Base-by-base conservation (phyloP, 1,140 invertebrate genomes). In the Zeugodacus cucurbitae region DNA sequence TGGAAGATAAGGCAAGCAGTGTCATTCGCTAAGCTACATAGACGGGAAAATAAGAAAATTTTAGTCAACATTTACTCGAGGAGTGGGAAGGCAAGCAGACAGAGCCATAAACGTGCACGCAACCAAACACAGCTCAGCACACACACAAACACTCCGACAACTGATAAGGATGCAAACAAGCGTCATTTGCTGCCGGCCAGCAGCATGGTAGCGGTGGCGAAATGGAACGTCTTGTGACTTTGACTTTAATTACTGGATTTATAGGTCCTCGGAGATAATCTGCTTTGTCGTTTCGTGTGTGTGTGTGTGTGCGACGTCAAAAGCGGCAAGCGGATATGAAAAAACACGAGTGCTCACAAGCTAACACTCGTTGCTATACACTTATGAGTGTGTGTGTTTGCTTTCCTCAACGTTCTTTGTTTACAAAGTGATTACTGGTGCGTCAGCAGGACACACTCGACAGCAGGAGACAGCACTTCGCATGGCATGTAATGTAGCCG, bases 201-300 rank as follows among this genome's bases (percentile, higher is more conserved):
- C 74, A 82, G 41, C n/a, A 10, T 3, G 44, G 74, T 22, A 29
- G 41, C 26, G 41, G 37, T 82, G 74, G 74, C 26, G 41, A 48
- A 82, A 82, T 82, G 74, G 58, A 67, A 86, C 70, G 88, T 89
- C 88, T 93, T 93, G 92, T 93, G 92, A 93, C 92, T 93, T 93
- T 93, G 92, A 93, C 92, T 93, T 93, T 93, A 93, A 93, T 93
- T 91, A 93, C 92, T 93, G 92, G 92, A 93, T 93, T 93, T 93
- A 93, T 93, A 93, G 92, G 92, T 93, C 92, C 92, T 93, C 92
- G 88, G 92, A 93, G 92, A 93, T 93, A 93, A 93, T 93, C 92
- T 92, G 82, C 87, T 89, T 87, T 88, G 88, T 89, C 88, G 88
- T 88, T 70, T 74, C 62, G 41, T 87, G 44, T 87, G 59, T 87